Percentiles rank a stretch among this genome's conserved stretches.
Evolutionary conservation across 1,140 invertebrate genomes (phyloP).

Genomic region (Mactra quadrangularis): DNA sequence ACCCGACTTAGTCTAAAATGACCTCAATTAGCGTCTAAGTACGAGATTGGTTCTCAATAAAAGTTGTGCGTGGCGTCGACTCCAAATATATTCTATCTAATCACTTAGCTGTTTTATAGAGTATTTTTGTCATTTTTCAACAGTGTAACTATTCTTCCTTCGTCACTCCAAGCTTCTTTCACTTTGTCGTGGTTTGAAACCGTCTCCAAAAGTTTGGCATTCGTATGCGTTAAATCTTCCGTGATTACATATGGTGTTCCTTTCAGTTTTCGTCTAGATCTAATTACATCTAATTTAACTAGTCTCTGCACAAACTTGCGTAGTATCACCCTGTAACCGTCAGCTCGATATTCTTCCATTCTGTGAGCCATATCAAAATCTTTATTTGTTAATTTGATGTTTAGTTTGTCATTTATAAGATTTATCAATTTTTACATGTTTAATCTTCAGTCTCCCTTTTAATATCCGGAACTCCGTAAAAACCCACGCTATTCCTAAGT

Average conservation of each 20-base stretch:
- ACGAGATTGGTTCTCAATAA: too few species aligned
- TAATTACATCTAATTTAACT: slow-evolving; percentile 6
- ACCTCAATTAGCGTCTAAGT: too few species aligned
- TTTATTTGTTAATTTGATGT: neutral
- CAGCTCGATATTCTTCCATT: neutral
- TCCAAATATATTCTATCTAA: too few species aligned
- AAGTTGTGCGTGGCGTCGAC: too few species aligned
- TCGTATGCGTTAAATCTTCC: too few species aligned
- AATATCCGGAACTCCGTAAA: slow-evolving; percentile 4
- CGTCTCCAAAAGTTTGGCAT: slow-evolving; percentile 19
- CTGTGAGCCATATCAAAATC: slow-evolving; percentile 25
- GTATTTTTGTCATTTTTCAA: slow-evolving; percentile 5
- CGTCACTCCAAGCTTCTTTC: slow-evolving; percentile 2
- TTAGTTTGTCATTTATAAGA: neutral
- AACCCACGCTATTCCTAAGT: slow-evolving; percentile 15
- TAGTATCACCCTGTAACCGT: slow-evolving; percentile 10
- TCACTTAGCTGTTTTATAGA: too few species aligned
- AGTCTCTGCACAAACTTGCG: slow-evolving; percentile 10
- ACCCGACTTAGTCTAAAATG: too few species aligned
- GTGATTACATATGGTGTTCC: neutral
- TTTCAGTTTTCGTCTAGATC: neutral
- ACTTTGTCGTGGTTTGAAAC: neutral
- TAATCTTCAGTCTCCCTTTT: neutral
- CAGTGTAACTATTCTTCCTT: slow-evolving; percentile 17
- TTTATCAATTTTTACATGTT: neutral